Evolutionary conservation across 37 sponge, comb jelly and placozoan species (phyloP).

Genomic region (Aphrocallistes beatrix): DNA sequence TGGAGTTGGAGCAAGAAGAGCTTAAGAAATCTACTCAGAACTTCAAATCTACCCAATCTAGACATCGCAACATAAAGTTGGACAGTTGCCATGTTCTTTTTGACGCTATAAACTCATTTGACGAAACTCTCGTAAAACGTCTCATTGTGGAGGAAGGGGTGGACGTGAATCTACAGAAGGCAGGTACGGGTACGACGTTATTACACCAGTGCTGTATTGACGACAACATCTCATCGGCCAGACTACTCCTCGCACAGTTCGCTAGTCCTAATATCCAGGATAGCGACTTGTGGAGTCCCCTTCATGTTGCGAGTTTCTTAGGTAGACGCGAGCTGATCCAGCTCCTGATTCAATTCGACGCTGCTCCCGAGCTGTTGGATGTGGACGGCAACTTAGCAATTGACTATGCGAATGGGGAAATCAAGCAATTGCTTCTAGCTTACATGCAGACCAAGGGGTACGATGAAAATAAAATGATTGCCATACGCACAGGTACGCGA

Average conservation of each 20-base stretch:
- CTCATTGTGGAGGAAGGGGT: constrained; percentile 20
- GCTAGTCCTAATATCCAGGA: constrained; percentile 45
- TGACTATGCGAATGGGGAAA: constrained; percentile 32
- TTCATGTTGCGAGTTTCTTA: constrained; percentile 45
- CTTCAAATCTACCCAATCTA: background rate
- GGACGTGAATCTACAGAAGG: constrained; percentile 22
- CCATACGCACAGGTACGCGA: constrained; percentile 27
- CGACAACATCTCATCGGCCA: constrained; percentile 18
- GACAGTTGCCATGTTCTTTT: background rate
- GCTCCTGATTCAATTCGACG: constrained; percentile 38
- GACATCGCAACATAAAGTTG: background rate
- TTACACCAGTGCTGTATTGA: constrained; percentile 51
- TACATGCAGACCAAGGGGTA: constrained; percentile 41
- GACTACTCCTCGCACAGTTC: constrained; percentile 29
- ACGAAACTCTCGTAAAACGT: background rate
- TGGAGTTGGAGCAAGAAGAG: constrained; percentile 36
- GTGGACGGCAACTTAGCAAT: constrained; percentile 66
- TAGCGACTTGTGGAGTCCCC: constrained; percentile 52
- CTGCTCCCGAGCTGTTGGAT: constrained; percentile 41
- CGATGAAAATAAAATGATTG: constrained; percentile 26
- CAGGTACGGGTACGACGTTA: constrained; percentile 39
- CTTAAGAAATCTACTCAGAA: background rate
- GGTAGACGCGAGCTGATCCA: constrained; percentile 29
- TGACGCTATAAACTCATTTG: constrained; percentile 9
- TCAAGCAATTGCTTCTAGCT: constrained; percentile 17